phyloP scores from a whole-genome alignment of 2,113 vertebrate species.

The Felis catus region F.catus_Fca126_mat1.0 CM031420.1:83530501-83531000 shows the following conservation, averaged over 20 bases:
- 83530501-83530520: not conserved
- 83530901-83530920: too few relatives aligned
- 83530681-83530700: not conserved
- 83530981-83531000: too few relatives aligned
- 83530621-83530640: not conserved
- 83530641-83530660: not conserved
- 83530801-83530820: not conserved
- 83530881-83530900: too few relatives aligned
- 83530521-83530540: not conserved
- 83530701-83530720: not conserved
- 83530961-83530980: too few relatives aligned
- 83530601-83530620: not conserved
- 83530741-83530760: conserved; percentile 34
- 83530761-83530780: conserved; percentile 30
- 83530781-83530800: not conserved
- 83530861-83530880: too few relatives aligned
- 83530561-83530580: not conserved
- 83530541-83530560: not conserved
- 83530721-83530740: conserved; percentile 1
- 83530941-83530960: too few relatives aligned
- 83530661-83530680: not conserved
- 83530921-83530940: too few relatives aligned
- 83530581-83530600: not conserved
- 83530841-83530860: not conserved
- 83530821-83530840: conserved; percentile 1